These are phyloP conservation scores for Lagopus muta DNA, from an alignment of 2,113 vertebrate species.

Conservation along the genomic window DNA sequence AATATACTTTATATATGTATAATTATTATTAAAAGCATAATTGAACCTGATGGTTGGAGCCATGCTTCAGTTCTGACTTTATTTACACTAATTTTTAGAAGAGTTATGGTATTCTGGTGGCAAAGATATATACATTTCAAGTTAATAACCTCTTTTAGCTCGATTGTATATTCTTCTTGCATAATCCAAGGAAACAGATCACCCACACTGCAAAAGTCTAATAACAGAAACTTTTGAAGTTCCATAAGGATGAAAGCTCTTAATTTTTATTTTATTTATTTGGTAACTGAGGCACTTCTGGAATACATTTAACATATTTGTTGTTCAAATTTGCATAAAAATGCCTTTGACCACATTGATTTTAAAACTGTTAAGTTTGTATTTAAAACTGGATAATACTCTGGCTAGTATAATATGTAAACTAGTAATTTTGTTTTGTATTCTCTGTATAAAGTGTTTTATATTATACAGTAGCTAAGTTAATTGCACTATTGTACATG, in stretches of 20 bases:
- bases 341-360: constrained; percentile 46
- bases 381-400: constrained; percentile 65
- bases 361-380: constrained; percentile 68
- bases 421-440: constrained; percentile 76
- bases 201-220: background rate
- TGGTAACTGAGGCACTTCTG: constrained; percentile 19
- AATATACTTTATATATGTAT: background rate
- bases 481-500: constrained; percentile 84
- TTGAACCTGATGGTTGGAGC: background rate
- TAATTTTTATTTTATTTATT: background rate
- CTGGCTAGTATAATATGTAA: constrained; percentile 71
- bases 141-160: background rate
- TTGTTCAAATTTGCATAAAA: constrained; percentile 58
- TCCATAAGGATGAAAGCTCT: background rate
- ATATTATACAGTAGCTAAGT: constrained; percentile 80
- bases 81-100: background rate
- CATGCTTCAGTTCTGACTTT: background rate
- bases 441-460: constrained; percentile 78
- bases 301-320: constrained; percentile 47
- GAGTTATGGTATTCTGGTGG: background rate
- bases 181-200: background rate
- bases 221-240: background rate
- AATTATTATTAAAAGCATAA: background rate
- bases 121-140: background rate
- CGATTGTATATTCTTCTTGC: background rate